A percentile compares a stretch with the other conserved stretches of the same genome.
phyloP scores from a whole-genome alignment of 2,113 vertebrate species.

The Heliornis fulica region DNA sequence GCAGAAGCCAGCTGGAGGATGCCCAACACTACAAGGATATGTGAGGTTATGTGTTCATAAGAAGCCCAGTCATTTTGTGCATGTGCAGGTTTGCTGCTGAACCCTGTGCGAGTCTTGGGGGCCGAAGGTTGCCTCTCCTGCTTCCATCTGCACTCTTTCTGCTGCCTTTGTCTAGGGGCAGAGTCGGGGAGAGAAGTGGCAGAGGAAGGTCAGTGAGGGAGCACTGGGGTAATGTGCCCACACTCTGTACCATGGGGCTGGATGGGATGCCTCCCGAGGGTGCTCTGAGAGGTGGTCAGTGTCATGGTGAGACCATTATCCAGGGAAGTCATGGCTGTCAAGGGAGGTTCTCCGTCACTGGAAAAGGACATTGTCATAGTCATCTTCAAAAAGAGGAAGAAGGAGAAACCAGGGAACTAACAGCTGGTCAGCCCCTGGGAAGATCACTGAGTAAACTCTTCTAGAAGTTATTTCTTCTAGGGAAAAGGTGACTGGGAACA shows the following conservation, averaged over 20 bases:
- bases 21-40: not conserved
- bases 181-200: no score
- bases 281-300: not conserved
- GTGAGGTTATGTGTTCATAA: not conserved
- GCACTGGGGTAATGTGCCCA: not conserved
- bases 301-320: not conserved
- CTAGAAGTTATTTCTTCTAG: not conserved
- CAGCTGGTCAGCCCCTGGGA: not conserved
- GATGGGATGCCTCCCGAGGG: not conserved
- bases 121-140: not conserved
- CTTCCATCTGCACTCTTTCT: not conserved
- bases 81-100: not conserved
- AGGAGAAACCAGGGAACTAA: not conserved
- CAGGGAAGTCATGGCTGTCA: not conserved
- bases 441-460: not conserved
- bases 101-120: fast-evolving
- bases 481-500: not conserved
- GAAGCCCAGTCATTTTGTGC: not conserved
- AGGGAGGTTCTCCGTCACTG: not conserved
- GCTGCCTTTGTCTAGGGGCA: not conserved
- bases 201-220: not conserved
- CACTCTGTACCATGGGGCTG: not conserved
- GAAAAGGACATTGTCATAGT: not conserved
- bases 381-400: not conserved
- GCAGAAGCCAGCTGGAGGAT: not conserved